Evolutionary conservation across 2,888 invertebrate genomes (phyloP), one percentile per base, ranked within the genome.

Genomic region (Oscheius myriophilus): DNA sequence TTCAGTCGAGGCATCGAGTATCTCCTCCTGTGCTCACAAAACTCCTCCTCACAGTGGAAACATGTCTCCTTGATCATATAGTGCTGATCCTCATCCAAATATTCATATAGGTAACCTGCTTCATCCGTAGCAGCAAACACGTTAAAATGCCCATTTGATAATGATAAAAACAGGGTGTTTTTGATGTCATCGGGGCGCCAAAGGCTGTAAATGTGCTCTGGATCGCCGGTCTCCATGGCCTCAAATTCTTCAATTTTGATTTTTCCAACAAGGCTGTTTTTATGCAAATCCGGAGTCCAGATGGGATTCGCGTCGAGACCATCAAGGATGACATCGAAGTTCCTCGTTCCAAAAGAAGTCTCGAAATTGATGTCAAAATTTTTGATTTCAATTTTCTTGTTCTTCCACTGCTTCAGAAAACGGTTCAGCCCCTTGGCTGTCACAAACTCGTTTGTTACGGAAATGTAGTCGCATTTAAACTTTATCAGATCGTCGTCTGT

Each of bases 181-280:
- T 12, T 11, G n/a, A 61, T 46, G 26, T 61, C 49, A n/a, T 61
- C 61, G 18, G 18, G 11, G 33, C 46, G 21, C 9, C 14, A 46
- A 7, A 61, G 25, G 26, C 49, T 25, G 21, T 61, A 61, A 16
- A 61, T 18, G 39, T 61, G 61, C 25, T 49, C 49, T 16, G 61
- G 61, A 33, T 61, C 61, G 16, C 61, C 46, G n/a, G 46, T 46
- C 33, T 23, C n/a, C 61, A 61, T 61, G 18, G 61, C 49, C n/a
- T 46, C 16, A 33, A 33, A 61, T n/a, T 61, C 61, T 46, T 46
- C 46, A 0, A 46, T 14, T 3, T 21, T 16, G 7, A 61, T 46
- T 9, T 9, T 21, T 0, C 16, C 0, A n/a, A 61, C 61, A 2
- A 61, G 2, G 18, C 49, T 49, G 39, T 49, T 12, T 11, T 61